These are phyloP conservation scores for Pseudomyrmex sp. DNA, from an alignment of 1,140 invertebrate genomes.

Conservation along the genomic window DNA sequence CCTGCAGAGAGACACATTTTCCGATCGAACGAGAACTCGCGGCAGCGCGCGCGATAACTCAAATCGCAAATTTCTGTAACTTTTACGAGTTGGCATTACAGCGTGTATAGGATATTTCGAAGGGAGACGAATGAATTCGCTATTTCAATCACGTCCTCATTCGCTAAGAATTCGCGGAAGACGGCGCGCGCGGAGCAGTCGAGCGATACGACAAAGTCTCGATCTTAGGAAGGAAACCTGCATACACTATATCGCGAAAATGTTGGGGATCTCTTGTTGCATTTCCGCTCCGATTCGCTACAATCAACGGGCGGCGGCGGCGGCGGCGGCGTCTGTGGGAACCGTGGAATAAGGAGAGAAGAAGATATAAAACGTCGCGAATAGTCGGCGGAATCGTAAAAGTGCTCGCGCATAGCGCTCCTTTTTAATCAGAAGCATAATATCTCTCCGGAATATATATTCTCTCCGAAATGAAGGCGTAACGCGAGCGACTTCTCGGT, in stretches of 20 bases:
- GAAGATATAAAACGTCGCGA: slow-evolving; percentile 46
- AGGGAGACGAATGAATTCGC: slow-evolving; percentile 1
- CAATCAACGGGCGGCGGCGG: slow-evolving; percentile 47
- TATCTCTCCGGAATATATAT: slow-evolving; percentile 17
- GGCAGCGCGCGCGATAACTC: too few species aligned
- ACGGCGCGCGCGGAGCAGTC: background rate
- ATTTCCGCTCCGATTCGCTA: slow-evolving; percentile 62
- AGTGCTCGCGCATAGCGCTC: slow-evolving; percentile 7
- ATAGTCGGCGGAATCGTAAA: slow-evolving; percentile 50
- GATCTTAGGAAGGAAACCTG: slow-evolving; percentile 13
- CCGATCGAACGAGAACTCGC: too few species aligned
- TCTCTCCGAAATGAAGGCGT: background rate
- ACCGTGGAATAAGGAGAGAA: background rate
- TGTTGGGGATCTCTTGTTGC: slow-evolving; percentile 59
- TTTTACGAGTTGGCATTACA: background rate
- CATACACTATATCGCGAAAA: slow-evolving; percentile 39
- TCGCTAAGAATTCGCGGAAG: background rate
- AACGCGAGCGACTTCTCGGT: slow-evolving; percentile 33
- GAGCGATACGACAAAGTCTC: background rate
- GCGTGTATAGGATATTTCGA: background rate
- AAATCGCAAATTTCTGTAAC: background rate
- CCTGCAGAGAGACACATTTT: too few species aligned
- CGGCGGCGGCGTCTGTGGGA: slow-evolving; percentile 1
- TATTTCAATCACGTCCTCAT: slow-evolving; percentile 3
- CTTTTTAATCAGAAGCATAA: slow-evolving; percentile 29